phyloP scores from a whole-genome alignment of 2,888 invertebrate genomes.

The Hirtodrosophila trivittata region DNA sequence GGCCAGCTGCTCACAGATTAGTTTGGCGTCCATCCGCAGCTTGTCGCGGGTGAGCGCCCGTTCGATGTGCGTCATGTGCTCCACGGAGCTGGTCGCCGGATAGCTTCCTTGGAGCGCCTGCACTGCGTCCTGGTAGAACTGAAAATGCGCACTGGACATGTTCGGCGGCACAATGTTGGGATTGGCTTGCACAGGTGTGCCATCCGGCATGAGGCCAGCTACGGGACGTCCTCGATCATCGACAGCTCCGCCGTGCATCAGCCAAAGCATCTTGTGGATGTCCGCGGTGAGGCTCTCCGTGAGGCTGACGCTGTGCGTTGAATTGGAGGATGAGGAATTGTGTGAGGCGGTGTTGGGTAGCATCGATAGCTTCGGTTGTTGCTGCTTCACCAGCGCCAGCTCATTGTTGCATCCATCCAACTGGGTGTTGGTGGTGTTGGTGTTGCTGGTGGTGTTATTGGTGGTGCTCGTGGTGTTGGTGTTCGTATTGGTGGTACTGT shows the following conservation, averaged over 20 bases:
- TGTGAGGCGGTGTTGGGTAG: conserved; percentile 85
- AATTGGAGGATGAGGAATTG: conserved; percentile 86
- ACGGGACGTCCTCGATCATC: conserved; percentile 77
- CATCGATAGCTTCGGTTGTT: conserved; percentile 80
- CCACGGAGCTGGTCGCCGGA: conserved; percentile 64
- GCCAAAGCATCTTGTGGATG: conserved; percentile 82
- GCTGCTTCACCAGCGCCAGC: conserved; percentile 73
- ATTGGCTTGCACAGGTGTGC: conserved; percentile 63
- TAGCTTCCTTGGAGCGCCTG: conserved; percentile 71
- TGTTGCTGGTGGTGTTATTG: background rate
- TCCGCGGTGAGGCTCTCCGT: conserved; percentile 84
- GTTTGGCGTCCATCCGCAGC: conserved; percentile 72
- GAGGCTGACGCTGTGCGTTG: conserved; percentile 86
- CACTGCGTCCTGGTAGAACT: conserved; percentile 81
- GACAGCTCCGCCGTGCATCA: conserved; percentile 82
- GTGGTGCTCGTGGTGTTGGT: conserved; percentile 2
- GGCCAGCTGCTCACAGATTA: conserved; percentile 72
- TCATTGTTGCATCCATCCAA: conserved; percentile 66
- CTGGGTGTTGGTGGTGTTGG: conserved; percentile 6
- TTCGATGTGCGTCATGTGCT: conserved; percentile 76
- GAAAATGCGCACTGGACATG: conserved; percentile 79
- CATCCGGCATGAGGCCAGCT: conserved; percentile 58
- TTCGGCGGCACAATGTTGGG: conserved; percentile 68
- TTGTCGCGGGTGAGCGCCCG: conserved; percentile 77
- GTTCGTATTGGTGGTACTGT: background rate